These are phyloP conservation scores for Laspeyria flexula DNA, from an alignment of 2,888 invertebrate genomes.

Conservation along the genomic window DNA sequence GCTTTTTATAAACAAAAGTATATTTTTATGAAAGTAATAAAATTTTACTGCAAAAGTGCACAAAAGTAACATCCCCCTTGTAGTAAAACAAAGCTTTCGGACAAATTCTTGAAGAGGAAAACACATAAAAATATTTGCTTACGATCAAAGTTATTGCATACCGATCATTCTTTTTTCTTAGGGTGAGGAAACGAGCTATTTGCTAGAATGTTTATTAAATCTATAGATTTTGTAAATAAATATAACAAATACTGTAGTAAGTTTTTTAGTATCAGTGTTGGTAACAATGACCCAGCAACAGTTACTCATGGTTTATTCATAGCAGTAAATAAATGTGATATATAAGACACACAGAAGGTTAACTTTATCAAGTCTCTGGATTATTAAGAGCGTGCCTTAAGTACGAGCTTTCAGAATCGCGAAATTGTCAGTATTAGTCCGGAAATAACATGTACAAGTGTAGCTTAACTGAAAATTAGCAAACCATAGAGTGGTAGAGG, in stretches of 20 bases:
- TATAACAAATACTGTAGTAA: no score
- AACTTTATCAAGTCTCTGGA: not conserved
- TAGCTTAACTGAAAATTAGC: no score
- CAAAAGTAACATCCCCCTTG: not conserved
- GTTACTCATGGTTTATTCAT: constrained; percentile 47
- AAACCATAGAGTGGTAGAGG: no score
- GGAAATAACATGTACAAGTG: no score
- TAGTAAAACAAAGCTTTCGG: not conserved
- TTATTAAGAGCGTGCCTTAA: no score
- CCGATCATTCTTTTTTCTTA: not conserved
- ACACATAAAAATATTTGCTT: not conserved
- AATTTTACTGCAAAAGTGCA: not conserved
- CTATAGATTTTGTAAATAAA: no score
- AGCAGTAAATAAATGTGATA: constrained; percentile 2
- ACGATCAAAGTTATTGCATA: not conserved
- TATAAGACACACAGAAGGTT: constrained; percentile 15
- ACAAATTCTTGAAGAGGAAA: not conserved
- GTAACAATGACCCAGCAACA: constrained; percentile 31
- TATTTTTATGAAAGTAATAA: not conserved
- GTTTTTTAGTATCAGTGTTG: constrained; percentile 16
- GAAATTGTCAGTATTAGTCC: no score
- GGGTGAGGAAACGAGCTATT: no score
- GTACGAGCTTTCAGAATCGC: no score
- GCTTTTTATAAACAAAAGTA: not conserved
- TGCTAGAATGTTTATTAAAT: no score